phyloP scores from a whole-genome alignment of 1,140 invertebrate species.

The Panulirus ornatus region DNA sequence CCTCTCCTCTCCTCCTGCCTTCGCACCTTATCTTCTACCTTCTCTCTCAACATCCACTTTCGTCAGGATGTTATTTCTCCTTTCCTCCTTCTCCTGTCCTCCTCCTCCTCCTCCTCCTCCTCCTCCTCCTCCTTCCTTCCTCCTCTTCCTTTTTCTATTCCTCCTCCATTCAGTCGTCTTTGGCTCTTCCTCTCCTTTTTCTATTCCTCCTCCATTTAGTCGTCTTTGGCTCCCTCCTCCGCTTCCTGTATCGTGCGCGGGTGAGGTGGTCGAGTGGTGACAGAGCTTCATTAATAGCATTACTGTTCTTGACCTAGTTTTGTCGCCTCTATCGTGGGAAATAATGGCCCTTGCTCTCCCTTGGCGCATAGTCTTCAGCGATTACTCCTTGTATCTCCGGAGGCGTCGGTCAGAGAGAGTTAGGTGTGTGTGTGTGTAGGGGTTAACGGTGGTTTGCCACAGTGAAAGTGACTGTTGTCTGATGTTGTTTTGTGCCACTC shows the following conservation, averaged over 20 bases:
- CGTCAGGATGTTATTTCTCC: not conserved
- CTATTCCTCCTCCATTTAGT: not conserved
- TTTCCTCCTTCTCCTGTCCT: not conserved
- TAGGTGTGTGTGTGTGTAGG: no score
- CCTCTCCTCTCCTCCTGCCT: no score
- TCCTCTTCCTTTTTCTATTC: not conserved
- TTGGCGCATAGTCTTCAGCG: no score
- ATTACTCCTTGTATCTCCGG: no score
- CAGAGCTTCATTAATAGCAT: not conserved
- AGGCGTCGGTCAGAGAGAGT: no score
- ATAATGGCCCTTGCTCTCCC: no score
- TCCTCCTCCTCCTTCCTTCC: not conserved
- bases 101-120: not conserved
- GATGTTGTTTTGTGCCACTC: no score
- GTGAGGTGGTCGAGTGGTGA: not conserved
- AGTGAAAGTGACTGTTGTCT: no score
- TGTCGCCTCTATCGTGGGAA: not conserved
- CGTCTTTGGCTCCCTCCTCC: not conserved
- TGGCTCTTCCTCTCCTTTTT: not conserved
- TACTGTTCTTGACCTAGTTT: not conserved
- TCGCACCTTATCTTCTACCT: not conserved
- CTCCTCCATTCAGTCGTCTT: not conserved
- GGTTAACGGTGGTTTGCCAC: no score
- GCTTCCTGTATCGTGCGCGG: not conserved
- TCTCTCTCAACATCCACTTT: not conserved